phyloP scores from a whole-genome alignment of 35 echinoderm and acorn worm genomes.

The Hemicentrotus pulcherrimus region DNA sequence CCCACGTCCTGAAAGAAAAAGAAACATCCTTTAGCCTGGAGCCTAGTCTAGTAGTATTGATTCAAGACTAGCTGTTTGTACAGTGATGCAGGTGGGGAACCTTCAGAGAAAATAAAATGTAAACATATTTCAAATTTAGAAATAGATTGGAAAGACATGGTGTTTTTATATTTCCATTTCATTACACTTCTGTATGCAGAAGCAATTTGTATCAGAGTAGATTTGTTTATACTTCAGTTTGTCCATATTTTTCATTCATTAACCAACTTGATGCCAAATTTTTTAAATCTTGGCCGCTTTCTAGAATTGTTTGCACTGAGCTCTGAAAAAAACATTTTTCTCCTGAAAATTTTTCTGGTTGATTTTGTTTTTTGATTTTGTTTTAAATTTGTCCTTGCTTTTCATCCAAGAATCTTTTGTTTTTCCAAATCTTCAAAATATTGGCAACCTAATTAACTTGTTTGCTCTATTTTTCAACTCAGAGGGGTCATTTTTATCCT shows the following conservation, averaged over 20 bases:
- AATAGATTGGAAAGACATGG: not conserved
- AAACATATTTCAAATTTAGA: not conserved
- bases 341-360: not conserved
- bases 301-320: too few species aligned
- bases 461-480: too few species aligned
- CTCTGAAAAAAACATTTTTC: too few species aligned
- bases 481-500: too few species aligned
- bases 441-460: too few species aligned
- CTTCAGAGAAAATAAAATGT: slow-evolving; percentile 3
- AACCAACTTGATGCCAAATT: not conserved
- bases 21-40: not conserved
- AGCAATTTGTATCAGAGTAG: not conserved
- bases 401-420: too few species aligned
- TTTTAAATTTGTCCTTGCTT: not conserved
- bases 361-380: not conserved
- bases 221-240: not conserved
- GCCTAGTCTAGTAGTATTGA: not conserved
- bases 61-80: slow-evolving; percentile 4
- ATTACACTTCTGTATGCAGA: not conserved
- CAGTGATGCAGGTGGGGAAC: not conserved
- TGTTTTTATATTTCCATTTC: slow-evolving; percentile 9
- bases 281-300: not conserved
- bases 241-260: not conserved
- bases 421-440: too few species aligned
- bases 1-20: not conserved